Evolutionary conservation across 2,888 invertebrate genomes (phyloP).

Genomic region (Noctuana brunneofusca): DNA sequence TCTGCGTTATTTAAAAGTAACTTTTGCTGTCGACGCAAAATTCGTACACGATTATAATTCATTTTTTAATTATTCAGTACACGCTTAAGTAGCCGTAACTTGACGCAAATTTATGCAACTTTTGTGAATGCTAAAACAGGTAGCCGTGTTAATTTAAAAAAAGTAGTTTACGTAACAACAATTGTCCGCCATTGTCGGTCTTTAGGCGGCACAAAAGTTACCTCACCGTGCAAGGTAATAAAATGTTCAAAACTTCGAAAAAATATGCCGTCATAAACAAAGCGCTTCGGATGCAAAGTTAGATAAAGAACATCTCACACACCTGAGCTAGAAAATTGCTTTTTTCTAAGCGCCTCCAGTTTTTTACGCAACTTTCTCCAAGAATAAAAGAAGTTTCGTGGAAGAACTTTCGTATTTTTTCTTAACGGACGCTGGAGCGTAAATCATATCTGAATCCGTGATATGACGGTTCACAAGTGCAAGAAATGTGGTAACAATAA

Average conservation of each 20-base stretch:
- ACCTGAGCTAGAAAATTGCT: conserved; percentile 83
- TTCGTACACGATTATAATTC: conserved; percentile 37
- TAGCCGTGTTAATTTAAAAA: conserved; percentile 59
- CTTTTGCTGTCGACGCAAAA: conserved; percentile 48
- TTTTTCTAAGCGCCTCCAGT: conserved; percentile 81
- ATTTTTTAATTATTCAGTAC: conserved; percentile 39
- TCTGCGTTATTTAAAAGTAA: conserved; percentile 60
- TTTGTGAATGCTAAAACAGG: conserved; percentile 55
- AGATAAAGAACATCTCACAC: conserved; percentile 83
- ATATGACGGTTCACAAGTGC: conserved; percentile 66
- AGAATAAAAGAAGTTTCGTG: conserved; percentile 80
- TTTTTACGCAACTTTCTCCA: conserved; percentile 81
- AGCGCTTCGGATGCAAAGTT: conserved; percentile 81
- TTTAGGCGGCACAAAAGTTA: conserved; percentile 60
- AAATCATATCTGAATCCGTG: conserved; percentile 69
- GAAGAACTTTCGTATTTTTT: conserved; percentile 76
- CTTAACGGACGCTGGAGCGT: conserved; percentile 53
- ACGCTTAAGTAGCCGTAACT: conserved; percentile 43
- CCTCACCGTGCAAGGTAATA: conserved; percentile 74
- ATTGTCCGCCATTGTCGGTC: conserved; percentile 64
- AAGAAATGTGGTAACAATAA: conserved; percentile 44
- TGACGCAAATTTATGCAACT: conserved; percentile 45
- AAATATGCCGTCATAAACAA: conserved; percentile 80
- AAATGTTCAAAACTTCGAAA: conserved; percentile 80
- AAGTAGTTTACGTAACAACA: conserved; percentile 65